Evolutionary conservation across 2,113 vertebrate species (phyloP).

Genomic region (Thinocorus orbignyianus): DNA sequence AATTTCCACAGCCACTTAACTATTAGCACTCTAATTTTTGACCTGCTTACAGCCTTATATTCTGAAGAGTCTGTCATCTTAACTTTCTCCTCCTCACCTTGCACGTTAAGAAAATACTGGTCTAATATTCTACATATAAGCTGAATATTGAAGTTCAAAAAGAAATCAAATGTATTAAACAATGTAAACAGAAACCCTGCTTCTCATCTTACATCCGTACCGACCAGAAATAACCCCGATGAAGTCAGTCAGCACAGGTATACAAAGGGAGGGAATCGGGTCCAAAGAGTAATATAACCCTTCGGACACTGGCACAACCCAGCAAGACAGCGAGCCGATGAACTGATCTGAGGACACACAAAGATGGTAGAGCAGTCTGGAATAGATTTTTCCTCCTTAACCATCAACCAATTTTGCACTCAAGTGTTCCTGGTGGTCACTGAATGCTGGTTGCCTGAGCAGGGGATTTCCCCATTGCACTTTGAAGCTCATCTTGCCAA

Average conservation of each 20-base stretch:
- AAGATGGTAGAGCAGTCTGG: not conserved
- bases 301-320: rapidly evolving
- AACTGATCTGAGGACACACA: not conserved
- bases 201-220: not conserved
- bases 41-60: not conserved
- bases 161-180: not conserved
- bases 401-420: rapidly evolving
- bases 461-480: not conserved
- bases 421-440: not conserved
- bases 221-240: not conserved
- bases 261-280: not conserved
- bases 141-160: not conserved
- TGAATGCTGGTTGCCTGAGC: not conserved
- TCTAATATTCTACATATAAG: not conserved
- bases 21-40: not conserved
- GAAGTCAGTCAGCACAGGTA: constrained; percentile 4
- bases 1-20: not conserved
- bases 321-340: not conserved
- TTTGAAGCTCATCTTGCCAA: not conserved
- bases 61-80: not conserved
- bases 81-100: not conserved
- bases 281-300: not conserved
- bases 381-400: not conserved
- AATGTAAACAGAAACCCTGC: not conserved
- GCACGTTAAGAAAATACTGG: not conserved